Evolutionary conservation across 2,113 vertebrate species (phyloP), one percentile per base, ranked within the genome.

Genomic region (Tiliqua scincoides): DNA sequence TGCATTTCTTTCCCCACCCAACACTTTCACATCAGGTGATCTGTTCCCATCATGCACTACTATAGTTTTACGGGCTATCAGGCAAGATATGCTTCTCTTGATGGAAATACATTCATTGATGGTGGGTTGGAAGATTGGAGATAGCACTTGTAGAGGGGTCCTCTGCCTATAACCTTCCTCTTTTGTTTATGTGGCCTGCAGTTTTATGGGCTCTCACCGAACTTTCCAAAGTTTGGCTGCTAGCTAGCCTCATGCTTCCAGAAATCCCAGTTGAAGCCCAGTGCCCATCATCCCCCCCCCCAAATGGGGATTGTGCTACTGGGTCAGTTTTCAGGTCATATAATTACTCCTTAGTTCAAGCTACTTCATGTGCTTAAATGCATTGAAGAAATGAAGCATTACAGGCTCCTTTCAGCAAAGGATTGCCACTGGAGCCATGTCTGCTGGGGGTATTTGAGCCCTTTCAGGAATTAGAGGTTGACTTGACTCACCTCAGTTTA

Each of bases 261-360:
- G 87, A 72, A 83, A 87, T 81, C 87, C 73, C 48, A 3, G 40
- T 83, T 80, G 14, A 48, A 67, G 61, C 21, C 63, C 37, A 71
- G 27, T 75, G 43, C 18, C 59, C 54, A 21, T 23, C 35, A 18
- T 6, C 27, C 43, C 40, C 48, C 40, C 48, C 48, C 30, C 40
- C 65, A 61, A 52, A 77, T 57, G 25, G 52, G 30, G n/a, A 11
- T 37, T 54, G 15, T 77, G 40, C 9, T 54, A 9, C 48, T 35
- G 43, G n/a, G 37, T 63, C 27, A 21, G 21, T n/a, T 35, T 52
- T 37, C 6, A n/a, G 62, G 20, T 78, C 48, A 54, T 77, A 40
- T 6, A n/a, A 27, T 35, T 57, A 30, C 4, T 76, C 48, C 17
- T 30, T 15, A 57, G 43, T 57, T 78, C 25, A 70, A 32, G 82